Evolutionary conservation across 1,140 invertebrate genomes (phyloP).

Genomic region (Aphis gossypii): DNA sequence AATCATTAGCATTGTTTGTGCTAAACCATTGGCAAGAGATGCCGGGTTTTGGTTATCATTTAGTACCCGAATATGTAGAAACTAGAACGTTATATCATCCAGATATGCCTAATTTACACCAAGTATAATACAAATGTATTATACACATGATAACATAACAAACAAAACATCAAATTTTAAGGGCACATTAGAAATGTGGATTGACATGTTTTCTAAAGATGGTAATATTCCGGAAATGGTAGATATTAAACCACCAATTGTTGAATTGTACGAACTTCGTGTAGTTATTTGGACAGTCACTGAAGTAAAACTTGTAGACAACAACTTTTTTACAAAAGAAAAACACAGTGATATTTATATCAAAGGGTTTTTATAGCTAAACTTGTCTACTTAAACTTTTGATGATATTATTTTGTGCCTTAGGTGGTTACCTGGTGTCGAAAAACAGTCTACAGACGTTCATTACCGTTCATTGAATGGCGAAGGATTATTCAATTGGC

Average conservation of each 20-base stretch:
- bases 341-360: conserved; percentile 77
- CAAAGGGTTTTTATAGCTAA: conserved; percentile 11
- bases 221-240: conserved; percentile 62
- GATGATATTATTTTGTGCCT: not conserved
- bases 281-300: conserved; percentile 84
- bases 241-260: conserved; percentile 66
- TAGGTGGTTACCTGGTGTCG: conserved; percentile 78
- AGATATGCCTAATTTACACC: conserved; percentile 80
- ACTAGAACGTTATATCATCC: conserved; percentile 80
- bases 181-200: conserved; percentile 90
- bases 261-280: conserved; percentile 71
- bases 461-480: conserved; percentile 81
- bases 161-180: not conserved
- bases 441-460: conserved; percentile 83
- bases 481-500: conserved; percentile 90
- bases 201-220: conserved; percentile 82
- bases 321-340: conserved; percentile 72
- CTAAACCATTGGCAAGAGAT: conserved; percentile 71
- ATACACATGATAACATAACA: not conserved
- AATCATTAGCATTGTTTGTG: conserved; percentile 57
- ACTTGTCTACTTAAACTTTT: not conserved
- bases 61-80: conserved; percentile 91
- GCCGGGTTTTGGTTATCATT: conserved; percentile 75
- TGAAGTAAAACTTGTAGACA: conserved; percentile 77
- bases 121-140: conserved; percentile 67